phyloP scores from a whole-genome alignment of 2,888 invertebrate genomes.

The Drosophila testacea region DNA sequence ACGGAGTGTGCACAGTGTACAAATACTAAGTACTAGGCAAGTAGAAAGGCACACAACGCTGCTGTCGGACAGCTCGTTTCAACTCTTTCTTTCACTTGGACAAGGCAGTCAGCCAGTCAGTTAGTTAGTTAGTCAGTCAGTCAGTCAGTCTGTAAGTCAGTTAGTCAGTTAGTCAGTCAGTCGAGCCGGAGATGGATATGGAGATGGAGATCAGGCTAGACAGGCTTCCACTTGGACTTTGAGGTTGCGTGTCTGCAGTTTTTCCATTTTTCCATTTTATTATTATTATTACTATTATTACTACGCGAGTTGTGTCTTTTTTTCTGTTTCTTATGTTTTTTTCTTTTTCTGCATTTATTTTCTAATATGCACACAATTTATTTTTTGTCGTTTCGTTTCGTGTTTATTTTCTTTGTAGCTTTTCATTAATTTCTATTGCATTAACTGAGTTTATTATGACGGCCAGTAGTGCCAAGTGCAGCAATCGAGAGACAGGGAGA shows the following conservation, averaged over 20 bases:
- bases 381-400: constrained; percentile 30
- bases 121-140: constrained; percentile 12
- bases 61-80: constrained; percentile 10
- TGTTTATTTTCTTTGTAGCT: constrained; percentile 24
- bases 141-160: constrained; percentile 11
- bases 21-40: constrained; percentile 13
- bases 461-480: constrained; percentile 71
- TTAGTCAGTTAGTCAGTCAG: constrained; percentile 8
- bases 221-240: constrained; percentile 50
- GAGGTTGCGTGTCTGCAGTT: constrained; percentile 53
- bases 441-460: constrained; percentile 49
- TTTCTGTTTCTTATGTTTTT: constrained; percentile 27
- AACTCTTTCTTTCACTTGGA: constrained; percentile 75
- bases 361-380: constrained; percentile 60
- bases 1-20: background rate
- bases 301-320: constrained; percentile 4
- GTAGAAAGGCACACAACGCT: constrained; percentile 44
- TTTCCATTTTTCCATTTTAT: constrained; percentile 26
- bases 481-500: background rate
- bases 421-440: constrained; percentile 49
- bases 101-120: constrained; percentile 33
- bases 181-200: constrained; percentile 21
- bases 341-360: constrained; percentile 45
- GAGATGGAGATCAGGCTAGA: constrained; percentile 33
- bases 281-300: constrained; percentile 34